Conservation (phyloP, 2,888 invertebrate species). For the Latheticus oryzae region DNA sequence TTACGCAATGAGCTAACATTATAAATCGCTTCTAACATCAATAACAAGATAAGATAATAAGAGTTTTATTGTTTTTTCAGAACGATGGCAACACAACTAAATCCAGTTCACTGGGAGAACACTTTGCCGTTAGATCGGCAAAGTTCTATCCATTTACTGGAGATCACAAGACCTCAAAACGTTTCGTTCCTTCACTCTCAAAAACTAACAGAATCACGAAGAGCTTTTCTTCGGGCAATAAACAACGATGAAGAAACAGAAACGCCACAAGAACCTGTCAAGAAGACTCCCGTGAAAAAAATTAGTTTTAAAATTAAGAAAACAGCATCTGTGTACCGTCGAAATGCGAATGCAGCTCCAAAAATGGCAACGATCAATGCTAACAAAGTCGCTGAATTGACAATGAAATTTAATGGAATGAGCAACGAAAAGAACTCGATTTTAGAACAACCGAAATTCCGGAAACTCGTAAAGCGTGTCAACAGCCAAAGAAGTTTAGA, state of each 20-base stretch:
- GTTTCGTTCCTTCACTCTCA: slow-evolving; percentile 42
- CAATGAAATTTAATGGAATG: slow-evolving; percentile 77
- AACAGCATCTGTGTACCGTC: slow-evolving; percentile 64
- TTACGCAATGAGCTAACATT: slow-evolving; percentile 1
- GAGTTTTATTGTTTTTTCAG: slow-evolving; percentile 28
- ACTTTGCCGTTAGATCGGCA: slow-evolving; percentile 47
- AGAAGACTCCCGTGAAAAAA: slow-evolving; percentile 67
- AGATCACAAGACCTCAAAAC: slow-evolving; percentile 7
- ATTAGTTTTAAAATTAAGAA: slow-evolving; percentile 74
- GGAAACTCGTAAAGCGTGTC: slow-evolving; percentile 65
- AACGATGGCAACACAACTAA: slow-evolving; percentile 48
- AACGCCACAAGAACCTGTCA: slow-evolving; percentile 40
- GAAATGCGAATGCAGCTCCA: slow-evolving; percentile 63
- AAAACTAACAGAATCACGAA: slow-evolving; percentile 53
- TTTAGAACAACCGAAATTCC: slow-evolving; percentile 69
- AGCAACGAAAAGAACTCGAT: slow-evolving; percentile 67
- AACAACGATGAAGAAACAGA: slow-evolving; percentile 46
- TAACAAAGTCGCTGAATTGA: slow-evolving; percentile 75
- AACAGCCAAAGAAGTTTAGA: slow-evolving; percentile 52
- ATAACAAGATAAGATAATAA: slow-evolving; percentile 44
- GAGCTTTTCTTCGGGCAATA: slow-evolving; percentile 48
- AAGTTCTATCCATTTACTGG: slow-evolving; percentile 17
- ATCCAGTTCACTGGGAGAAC: slow-evolving; percentile 50
- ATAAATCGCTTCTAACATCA: slow-evolving; percentile 13
- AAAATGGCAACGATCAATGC: slow-evolving; percentile 68